A percentile compares a stretch with the other conserved stretches of the same genome.
Conservation (phyloP, 2,113 vertebrate genomes). For the Pongo abelii region DNA sequence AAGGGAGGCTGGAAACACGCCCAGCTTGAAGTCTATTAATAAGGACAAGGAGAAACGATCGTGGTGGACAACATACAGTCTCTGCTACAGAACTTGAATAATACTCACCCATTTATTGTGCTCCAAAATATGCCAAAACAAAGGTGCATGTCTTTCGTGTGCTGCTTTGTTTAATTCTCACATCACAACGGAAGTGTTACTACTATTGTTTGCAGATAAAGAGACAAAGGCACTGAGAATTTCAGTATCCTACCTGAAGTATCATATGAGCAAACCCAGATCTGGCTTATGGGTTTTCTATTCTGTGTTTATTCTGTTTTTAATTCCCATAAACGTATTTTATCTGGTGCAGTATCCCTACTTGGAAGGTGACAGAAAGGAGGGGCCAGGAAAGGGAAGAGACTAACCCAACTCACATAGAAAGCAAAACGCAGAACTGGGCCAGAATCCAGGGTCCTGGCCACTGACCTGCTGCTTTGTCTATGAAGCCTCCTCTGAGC, state of each 20-base stretch:
- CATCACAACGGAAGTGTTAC: neutral
- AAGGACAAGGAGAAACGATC: neutral
- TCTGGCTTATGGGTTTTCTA: neutral
- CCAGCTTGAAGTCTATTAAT: neutral
- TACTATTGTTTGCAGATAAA: neutral
- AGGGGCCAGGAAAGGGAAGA: neutral
- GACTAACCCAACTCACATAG: neutral
- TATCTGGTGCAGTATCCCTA: neutral
- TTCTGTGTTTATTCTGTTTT: neutral
- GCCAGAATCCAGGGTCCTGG: neutral
- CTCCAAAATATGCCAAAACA: neutral
- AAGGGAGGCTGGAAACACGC: neutral
- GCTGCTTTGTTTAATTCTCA: neutral
- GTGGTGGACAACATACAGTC: neutral
- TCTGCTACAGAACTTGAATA: neutral
- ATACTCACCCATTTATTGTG: neutral
- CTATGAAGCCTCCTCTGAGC: neutral
- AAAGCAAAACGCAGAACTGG: neutral
- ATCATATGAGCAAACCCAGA: neutral
- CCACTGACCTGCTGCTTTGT: neutral
- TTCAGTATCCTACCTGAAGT: neutral
- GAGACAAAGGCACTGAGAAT: neutral
- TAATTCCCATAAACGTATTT: neutral
- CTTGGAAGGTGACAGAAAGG: neutral
- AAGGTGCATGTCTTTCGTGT: neutral